These are phyloP conservation scores for Adelphocoris suturalis DNA, from an alignment of 2,888 invertebrate species.

Conservation along the genomic window DNA sequence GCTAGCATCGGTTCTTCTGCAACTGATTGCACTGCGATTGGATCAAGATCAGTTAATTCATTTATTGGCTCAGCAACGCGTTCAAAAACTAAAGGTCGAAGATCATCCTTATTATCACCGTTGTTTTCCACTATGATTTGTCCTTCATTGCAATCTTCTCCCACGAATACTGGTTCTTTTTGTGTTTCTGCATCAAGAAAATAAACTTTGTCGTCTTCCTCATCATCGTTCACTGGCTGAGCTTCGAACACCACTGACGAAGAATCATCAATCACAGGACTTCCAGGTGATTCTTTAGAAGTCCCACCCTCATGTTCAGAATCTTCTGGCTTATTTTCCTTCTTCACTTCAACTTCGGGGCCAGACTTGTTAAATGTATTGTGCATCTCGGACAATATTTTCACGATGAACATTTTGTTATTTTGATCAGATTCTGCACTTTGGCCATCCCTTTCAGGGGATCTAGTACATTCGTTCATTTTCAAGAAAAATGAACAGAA, in stretches of 20 bases:
- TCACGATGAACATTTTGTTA: slow-evolving; percentile 65
- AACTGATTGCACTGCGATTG: not conserved
- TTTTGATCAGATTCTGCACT: slow-evolving; percentile 29
- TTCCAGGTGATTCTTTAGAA: not conserved
- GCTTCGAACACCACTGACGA: slow-evolving; percentile 66
- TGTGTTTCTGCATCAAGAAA: not conserved
- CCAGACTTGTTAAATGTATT: slow-evolving; percentile 52
- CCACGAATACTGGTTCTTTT: not conserved
- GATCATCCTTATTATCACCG: not conserved
- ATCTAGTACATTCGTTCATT: slow-evolving; percentile 43
- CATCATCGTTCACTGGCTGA: slow-evolving; percentile 54
- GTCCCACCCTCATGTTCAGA: not conserved
- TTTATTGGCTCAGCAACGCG: not conserved
- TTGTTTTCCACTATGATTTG: not conserved
- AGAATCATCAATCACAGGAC: slow-evolving; percentile 33
- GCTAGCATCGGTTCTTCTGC: not conserved
- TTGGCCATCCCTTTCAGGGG: slow-evolving; percentile 7
- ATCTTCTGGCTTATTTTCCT: slow-evolving; percentile 1
- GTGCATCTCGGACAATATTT: slow-evolving; percentile 64
- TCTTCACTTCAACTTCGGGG: not conserved
- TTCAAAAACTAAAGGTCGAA: not conserved
- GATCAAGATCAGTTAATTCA: not conserved
- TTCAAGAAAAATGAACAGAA: not conserved
- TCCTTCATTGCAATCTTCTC: not conserved
- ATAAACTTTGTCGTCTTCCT: not conserved